Evolutionary conservation across 1,140 invertebrate species (phyloP), one percentile per base, ranked within the genome.

Genomic region (Drosophila rhopaloa): DNA sequence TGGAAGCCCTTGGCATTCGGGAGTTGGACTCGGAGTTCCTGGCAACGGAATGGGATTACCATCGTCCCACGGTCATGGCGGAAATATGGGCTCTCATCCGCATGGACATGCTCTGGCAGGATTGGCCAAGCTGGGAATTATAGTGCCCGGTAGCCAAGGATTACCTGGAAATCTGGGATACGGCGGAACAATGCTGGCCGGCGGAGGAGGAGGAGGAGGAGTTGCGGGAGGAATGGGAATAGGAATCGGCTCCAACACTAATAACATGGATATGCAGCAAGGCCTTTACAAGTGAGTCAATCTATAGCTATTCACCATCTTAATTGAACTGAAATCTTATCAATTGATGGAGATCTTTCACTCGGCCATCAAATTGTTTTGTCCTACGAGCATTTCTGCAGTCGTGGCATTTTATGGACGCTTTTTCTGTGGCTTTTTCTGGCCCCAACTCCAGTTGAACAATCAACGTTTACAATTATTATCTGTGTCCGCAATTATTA

Each of bases 271-370:
- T 78, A 81, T 86, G 79, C 71, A 79, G 41, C 71, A 70, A 41
- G 68, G 66, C 48, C 70, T 76, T 53, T 84, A 84, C 67, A 72
- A 79, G 84, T 89, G 63, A 89, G 84, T 89, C 76, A 70, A 60
- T 71, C 56, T 59, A 71, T 50, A 74, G 35, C 59, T 76, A 78
- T 62, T 58, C 57, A 55, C 60, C 32, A 54, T 57, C 76, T 82
- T 72, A 86, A 86, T 86, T 86, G 82, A 70, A 73, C 63, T 68
- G 63, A 89, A 86, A 88, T 83, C 79, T 89, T 81, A 77, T 86
- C 83, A 86, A 86, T 86, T 86, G 83, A 88, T 67, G 65, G 59
- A 86, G 81, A 65, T 59, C 56, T 73, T 54, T 72, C 81, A 80
- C 72, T 70, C 51, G 71, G 48, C 59, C 79, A 71, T 85, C 78